Conservation (phyloP, 2,888 invertebrate genomes). For the Tridacna gigas region DNA sequence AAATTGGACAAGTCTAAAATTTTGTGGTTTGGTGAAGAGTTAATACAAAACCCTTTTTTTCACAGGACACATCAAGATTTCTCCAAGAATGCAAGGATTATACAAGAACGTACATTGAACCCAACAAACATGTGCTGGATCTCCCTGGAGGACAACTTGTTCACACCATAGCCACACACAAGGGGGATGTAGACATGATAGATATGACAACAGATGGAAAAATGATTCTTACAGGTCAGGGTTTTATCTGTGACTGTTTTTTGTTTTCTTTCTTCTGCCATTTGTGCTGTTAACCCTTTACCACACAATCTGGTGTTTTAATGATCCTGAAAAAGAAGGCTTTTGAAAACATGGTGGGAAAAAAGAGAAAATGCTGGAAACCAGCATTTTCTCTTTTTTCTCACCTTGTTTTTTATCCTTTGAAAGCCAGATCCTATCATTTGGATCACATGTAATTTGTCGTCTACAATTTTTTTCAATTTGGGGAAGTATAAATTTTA, state of each 20-base stretch:
- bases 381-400: no score
- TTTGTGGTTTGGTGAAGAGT: neutral
- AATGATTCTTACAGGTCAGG: conserved; percentile 63
- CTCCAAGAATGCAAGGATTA: conserved; percentile 48
- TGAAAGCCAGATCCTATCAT: no score
- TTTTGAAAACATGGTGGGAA: no score
- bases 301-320: no score
- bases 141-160: conserved; percentile 72
- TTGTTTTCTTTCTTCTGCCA: no score
- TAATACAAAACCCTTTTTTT: neutral
- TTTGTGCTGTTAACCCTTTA: no score
- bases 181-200: conserved; percentile 63
- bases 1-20: neutral
- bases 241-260: neutral
- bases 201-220: conserved; percentile 67
- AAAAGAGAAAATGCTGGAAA: no score
- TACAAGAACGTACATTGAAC: conserved; percentile 51
- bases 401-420: no score
- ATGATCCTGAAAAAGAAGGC: no score
- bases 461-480: no score
- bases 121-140: conserved; percentile 56
- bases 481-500: no score
- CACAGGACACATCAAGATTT: conserved; percentile 53
- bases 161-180: conserved; percentile 69
- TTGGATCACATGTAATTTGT: no score